Evolutionary conservation across 2,888 invertebrate species (phyloP).

Genomic region (Crematogaster levior): DNA sequence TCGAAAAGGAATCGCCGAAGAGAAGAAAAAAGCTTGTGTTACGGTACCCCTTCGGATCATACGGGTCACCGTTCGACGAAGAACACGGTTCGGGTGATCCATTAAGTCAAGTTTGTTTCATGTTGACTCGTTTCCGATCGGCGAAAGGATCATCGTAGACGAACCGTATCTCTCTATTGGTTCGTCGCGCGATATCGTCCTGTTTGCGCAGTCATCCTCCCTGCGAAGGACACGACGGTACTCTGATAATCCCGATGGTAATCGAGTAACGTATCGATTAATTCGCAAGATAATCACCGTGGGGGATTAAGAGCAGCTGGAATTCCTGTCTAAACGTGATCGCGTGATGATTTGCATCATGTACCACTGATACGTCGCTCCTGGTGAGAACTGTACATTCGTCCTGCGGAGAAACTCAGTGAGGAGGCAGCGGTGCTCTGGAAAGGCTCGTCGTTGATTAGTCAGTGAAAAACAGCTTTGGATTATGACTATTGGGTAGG

Average conservation of each 20-base stretch:
- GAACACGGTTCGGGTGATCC: neutral
- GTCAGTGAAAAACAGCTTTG: constrained; percentile 67
- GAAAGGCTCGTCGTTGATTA: constrained; percentile 58
- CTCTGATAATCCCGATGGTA: constrained; percentile 26
- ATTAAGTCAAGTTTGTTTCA: constrained; percentile 2
- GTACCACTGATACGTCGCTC: constrained; percentile 33
- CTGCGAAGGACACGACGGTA: constrained; percentile 22
- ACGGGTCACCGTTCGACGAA: neutral
- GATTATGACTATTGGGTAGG: constrained; percentile 77
- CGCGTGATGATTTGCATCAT: constrained; percentile 45
- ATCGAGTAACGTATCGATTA: constrained; percentile 45
- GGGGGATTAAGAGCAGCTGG: constrained; percentile 36
- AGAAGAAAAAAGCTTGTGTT: neutral
- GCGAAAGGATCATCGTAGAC: constrained; percentile 23
- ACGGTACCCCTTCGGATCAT: neutral
- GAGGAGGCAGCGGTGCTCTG: constrained; percentile 12
- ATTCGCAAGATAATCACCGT: constrained; percentile 40
- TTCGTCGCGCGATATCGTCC: neutral
- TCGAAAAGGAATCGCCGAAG: neutral
- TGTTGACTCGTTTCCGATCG: neutral
- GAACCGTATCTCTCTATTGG: neutral
- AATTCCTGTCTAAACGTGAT: constrained; percentile 43
- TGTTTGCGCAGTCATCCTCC: constrained; percentile 20
- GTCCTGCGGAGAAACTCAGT: neutral
- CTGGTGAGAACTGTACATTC: constrained; percentile 8